phyloP scores from a whole-genome alignment of 2,888 invertebrate genomes.

The Agriopis marginaria region DNA sequence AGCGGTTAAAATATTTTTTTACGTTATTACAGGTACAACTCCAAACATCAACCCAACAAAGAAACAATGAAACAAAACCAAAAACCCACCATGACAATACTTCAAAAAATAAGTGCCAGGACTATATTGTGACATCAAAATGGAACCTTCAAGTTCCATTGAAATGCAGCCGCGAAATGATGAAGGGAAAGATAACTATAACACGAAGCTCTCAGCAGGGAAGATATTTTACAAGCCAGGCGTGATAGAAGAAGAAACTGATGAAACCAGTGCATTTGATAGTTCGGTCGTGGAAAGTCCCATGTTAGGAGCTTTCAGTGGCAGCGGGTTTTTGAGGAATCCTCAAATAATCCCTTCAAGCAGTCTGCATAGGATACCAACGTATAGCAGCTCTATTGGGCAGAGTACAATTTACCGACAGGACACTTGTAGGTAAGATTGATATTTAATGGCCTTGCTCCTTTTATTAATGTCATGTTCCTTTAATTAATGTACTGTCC shows the following conservation, averaged over 20 bases:
- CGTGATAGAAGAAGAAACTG: constrained; percentile 78
- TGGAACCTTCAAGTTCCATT: constrained; percentile 66
- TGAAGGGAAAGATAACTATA: constrained; percentile 51
- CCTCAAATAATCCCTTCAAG: constrained; percentile 72
- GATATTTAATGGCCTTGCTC: not conserved
- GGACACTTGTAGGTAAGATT: constrained; percentile 84
- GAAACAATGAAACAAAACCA: constrained; percentile 25
- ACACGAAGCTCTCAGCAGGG: constrained; percentile 67
- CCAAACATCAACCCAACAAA: constrained; percentile 2
- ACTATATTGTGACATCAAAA: constrained; percentile 68
- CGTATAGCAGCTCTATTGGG: constrained; percentile 87
- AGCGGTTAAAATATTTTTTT: not conserved
- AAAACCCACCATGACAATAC: constrained; percentile 17
- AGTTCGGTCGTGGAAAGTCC: constrained; percentile 78
- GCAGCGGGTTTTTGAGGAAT: constrained; percentile 66
- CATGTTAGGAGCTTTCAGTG: constrained; percentile 68
- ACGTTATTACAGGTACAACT: constrained; percentile 26
- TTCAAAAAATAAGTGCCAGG: constrained; percentile 39
- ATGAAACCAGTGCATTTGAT: constrained; percentile 81
- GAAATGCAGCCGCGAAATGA: constrained; percentile 75
- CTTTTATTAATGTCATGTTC: too few relatives aligned
- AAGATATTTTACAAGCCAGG: constrained; percentile 83
- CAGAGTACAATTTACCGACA: constrained; percentile 84
- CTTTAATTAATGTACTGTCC: too few relatives aligned
- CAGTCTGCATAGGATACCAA: constrained; percentile 86